These are phyloP conservation scores for Notocelia uddmanniana DNA, from an alignment of 2,888 invertebrate genomes.

Conservation along the genomic window DNA sequence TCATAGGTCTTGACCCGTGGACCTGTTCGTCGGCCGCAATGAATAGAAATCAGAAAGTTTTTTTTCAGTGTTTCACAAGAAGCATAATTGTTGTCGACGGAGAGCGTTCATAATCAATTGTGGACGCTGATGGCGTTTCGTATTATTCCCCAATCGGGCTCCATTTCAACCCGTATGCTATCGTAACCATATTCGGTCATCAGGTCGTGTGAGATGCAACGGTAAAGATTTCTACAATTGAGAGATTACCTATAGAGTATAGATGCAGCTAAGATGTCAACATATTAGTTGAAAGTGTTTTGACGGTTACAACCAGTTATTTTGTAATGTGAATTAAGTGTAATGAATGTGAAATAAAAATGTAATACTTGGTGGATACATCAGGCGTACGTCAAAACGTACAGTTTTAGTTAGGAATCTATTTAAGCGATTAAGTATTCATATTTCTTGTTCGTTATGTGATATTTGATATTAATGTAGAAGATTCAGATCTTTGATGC, in stretches of 20 bases:
- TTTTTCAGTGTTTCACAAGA: constrained; percentile 58
- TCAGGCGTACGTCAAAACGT: no score
- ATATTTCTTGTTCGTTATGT: neutral
- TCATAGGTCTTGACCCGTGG: constrained; percentile 44
- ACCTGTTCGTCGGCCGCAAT: constrained; percentile 53
- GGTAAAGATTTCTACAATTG: constrained; percentile 10
- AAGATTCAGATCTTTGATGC: neutral
- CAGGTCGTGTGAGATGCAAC: constrained; percentile 23
- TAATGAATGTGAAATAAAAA: no score
- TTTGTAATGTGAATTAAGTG: constrained; percentile 9
- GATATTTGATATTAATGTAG: neutral
- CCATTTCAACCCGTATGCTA: constrained; percentile 8
- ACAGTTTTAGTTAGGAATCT: neutral
- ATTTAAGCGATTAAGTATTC: neutral
- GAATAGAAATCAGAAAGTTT: constrained; percentile 59
- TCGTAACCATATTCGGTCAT: constrained; percentile 20
- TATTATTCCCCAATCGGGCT: constrained; percentile 24
- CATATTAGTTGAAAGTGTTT: constrained; percentile 32
- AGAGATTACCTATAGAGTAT: neutral
- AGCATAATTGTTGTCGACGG: constrained; percentile 36
- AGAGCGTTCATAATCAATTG: constrained; percentile 64
- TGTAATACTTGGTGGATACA: no score
- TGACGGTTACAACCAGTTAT: constrained; percentile 7
- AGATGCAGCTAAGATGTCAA: constrained; percentile 31
- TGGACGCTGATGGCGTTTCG: constrained; percentile 36